These are phyloP conservation scores for Epistrophe grossulariae DNA, from an alignment of 2,888 invertebrate genomes.

Conservation along the genomic window DNA sequence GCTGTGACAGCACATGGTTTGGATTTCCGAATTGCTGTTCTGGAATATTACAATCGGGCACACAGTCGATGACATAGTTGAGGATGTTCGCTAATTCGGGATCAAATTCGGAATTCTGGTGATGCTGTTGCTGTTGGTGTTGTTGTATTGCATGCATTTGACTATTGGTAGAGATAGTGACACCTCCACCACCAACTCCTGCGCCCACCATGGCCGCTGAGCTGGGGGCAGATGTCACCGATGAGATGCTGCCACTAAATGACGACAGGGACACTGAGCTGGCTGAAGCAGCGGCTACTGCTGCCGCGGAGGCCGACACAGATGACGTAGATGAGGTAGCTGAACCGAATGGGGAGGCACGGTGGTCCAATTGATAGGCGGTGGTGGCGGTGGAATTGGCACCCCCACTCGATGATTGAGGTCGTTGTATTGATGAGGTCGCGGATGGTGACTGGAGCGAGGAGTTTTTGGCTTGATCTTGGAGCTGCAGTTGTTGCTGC, in stretches of 20 bases:
- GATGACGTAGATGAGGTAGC: constrained; percentile 81
- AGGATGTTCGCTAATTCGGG: constrained; percentile 92
- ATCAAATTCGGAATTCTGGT: constrained; percentile 84
- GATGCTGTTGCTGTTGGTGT: constrained; percentile 78
- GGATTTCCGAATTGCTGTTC: constrained; percentile 79
- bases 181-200: constrained; percentile 60
- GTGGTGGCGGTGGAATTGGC: constrained; percentile 33
- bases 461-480: constrained; percentile 78
- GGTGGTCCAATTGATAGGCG: constrained; percentile 70
- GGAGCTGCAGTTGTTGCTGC: constrained; percentile 79
- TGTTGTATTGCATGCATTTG: constrained; percentile 78
- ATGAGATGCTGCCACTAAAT: constrained; percentile 81
- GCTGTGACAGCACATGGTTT: constrained; percentile 78
- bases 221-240: constrained; percentile 65
- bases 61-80: constrained; percentile 93
- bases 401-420: constrained; percentile 76
- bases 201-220: constrained; percentile 60
- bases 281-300: constrained; percentile 60
- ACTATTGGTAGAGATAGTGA: constrained; percentile 68
- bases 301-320: constrained; percentile 49
- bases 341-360: constrained; percentile 80
- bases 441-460: constrained; percentile 77
- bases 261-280: constrained; percentile 80
- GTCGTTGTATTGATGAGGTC: constrained; percentile 77
- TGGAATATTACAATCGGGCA: constrained; percentile 85